Conservation (phyloP, 2,113 vertebrate genomes). For the Alouatta palliata region DNA sequence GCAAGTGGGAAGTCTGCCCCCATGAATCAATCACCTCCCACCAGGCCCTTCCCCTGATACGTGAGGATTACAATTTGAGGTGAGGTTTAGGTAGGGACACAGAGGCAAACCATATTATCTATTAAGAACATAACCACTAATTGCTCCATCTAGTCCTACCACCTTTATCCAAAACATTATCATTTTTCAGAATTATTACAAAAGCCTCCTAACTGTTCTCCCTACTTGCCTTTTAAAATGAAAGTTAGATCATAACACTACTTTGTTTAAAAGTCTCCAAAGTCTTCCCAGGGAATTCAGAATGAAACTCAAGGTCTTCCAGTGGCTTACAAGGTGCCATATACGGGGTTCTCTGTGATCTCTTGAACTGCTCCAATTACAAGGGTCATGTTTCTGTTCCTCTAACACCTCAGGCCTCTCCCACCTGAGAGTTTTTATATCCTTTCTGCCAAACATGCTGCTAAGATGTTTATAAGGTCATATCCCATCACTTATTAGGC, state of each 20-base stretch:
- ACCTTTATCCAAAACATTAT: background rate
- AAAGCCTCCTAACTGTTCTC: background rate
- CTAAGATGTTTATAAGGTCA: background rate
- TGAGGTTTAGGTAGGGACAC: too few relatives aligned
- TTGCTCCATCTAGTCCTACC: too few relatives aligned
- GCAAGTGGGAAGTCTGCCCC: too few relatives aligned
- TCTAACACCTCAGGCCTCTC: background rate
- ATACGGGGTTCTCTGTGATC: background rate
- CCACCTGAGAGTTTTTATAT: background rate
- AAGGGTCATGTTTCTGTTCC: background rate
- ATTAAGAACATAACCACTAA: background rate
- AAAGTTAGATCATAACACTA: background rate
- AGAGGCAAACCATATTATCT: background rate
- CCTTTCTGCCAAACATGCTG: background rate
- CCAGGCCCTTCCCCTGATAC: too few relatives aligned
- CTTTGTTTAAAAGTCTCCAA: background rate
- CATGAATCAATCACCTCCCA: too few relatives aligned
- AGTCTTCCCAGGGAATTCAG: background rate
- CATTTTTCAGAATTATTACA: background rate
- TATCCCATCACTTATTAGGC: background rate
- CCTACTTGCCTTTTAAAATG: background rate
- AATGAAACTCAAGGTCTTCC: background rate
- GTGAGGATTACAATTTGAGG: too few relatives aligned
- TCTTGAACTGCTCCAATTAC: background rate
- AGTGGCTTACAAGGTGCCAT: background rate